These are phyloP conservation scores for Rhinogobio ventralis DNA, from an alignment of 2,797 vertebrate genomes.

Conservation along the genomic window DNA sequence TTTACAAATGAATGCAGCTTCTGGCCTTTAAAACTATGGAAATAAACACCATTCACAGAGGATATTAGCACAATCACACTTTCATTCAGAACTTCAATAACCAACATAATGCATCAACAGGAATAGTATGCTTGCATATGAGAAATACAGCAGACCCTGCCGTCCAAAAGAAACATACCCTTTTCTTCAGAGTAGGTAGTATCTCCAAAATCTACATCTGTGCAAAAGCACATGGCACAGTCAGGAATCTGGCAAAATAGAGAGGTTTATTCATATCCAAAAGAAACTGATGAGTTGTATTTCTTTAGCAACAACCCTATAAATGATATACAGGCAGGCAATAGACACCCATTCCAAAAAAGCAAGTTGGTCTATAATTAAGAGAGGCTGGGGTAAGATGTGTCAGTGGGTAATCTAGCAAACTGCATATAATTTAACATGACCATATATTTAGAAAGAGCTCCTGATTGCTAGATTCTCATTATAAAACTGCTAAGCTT, in stretches of 20 bases:
- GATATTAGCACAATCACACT: slow-evolving; percentile 1
- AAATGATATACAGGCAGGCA: not conserved
- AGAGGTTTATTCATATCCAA: not conserved
- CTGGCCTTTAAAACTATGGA: slow-evolving; percentile 34
- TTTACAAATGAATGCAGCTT: slow-evolving; percentile 45
- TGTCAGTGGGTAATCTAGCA: not conserved
- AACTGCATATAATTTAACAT: not conserved
- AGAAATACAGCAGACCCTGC: not conserved
- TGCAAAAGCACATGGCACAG: not conserved
- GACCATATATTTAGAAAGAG: not conserved
- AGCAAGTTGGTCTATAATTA: not conserved
- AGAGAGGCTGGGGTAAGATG: not conserved
- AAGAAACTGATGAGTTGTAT: not conserved
- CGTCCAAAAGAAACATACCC: slow-evolving; percentile 21
- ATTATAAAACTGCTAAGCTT: not conserved
- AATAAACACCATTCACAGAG: slow-evolving; percentile 44
- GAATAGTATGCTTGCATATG: slow-evolving; percentile 6
- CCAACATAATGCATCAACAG: slow-evolving; percentile 21
- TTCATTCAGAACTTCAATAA: slow-evolving; percentile 4
- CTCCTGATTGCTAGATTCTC: not conserved
- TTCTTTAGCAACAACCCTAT: not conserved
- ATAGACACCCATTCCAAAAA: not conserved
- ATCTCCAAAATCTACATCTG: not conserved
- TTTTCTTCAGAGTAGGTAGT: slow-evolving; percentile 3
- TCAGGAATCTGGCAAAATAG: not conserved